phyloP scores from a whole-genome alignment of 1,140 invertebrate species.

The Myzus persicae region DNA sequence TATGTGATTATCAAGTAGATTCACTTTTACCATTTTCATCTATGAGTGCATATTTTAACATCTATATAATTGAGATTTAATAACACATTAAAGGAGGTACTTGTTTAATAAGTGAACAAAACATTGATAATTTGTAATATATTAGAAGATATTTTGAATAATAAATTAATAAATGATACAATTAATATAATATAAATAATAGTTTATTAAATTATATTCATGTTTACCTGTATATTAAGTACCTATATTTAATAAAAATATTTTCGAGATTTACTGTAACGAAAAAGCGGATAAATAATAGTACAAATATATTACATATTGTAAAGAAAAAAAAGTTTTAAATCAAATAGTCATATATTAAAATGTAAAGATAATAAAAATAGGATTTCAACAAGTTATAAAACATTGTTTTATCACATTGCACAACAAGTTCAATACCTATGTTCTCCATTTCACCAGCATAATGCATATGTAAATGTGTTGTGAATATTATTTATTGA shows the following conservation, averaged over 20 bases:
- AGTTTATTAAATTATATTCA: too few relatives aligned
- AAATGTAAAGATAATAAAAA: neutral
- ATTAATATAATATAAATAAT: too few relatives aligned
- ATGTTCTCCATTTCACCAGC: neutral
- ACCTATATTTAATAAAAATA: too few relatives aligned
- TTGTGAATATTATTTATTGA: neutral
- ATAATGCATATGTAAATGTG: neutral
- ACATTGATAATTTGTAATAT: too few relatives aligned
- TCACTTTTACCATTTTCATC: neutral
- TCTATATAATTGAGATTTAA: too few relatives aligned
- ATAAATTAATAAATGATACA: too few relatives aligned
- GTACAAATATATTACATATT: neutral
- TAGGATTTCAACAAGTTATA: neutral
- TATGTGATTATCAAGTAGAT: neutral
- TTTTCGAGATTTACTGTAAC: too few relatives aligned
- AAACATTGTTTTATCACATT: neutral
- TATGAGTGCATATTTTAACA: neutral
- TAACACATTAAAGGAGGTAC: too few relatives aligned
- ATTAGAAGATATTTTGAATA: too few relatives aligned
- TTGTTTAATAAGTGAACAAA: too few relatives aligned
- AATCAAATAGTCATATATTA: neutral
- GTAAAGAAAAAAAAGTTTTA: neutral
- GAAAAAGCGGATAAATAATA: too few relatives aligned
- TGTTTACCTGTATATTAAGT: too few relatives aligned
- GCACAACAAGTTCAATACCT: neutral